Base-by-base conservation (phyloP, 1,140 invertebrate genomes). In the Pantala flavescens region DNA sequence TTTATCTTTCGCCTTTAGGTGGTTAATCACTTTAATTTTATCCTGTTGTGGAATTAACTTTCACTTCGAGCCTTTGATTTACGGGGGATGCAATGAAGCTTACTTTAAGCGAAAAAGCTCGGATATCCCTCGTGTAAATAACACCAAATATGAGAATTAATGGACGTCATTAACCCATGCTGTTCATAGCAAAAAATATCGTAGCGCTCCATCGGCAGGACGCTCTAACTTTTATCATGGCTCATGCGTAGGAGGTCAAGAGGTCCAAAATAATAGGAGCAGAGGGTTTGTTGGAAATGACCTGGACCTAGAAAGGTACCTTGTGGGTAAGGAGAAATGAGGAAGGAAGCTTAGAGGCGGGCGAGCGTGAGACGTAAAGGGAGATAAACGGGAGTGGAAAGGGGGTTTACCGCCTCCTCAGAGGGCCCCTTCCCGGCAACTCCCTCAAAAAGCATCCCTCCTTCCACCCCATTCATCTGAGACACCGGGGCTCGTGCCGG, bases 381-480 rank as follows among this genome's bases (percentile, higher is more conserved):
- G 49, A 63, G 49, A 63, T 63, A 63, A 63, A 63, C 49, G 49
- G 49, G 49, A 14, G 49, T 63, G 16, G 49, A 14, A 63, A 63
- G 49, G 49, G 28, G 49, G 49, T 63, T 63, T 14, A 12, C 49
- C 49, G 49, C 49, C 49, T 63, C 49, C 28, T 36, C 28, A 36
- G 49, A 21, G 49, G 3, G 49, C 49, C n/a, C 49, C 49, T 12
- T 63, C 49, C 12, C 49, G n/a, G 49, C 14, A 63, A 63, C 49
- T 16, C 49, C 49, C 49, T 63, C 49, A 63, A 63, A 63, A 63
- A 63, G 49, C 49, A 63, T 63, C 49, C 49, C 49, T 63, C 49
- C n/a, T 21, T 21, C 49, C 49, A 63, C 49, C 49, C 49, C 49
- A 63, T 63, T 63, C 49, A 63, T 63, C 49, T 63, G 49, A 63